Conservation (phyloP, 2,797 vertebrate species). For the Phyllotis vaccarum region DNA sequence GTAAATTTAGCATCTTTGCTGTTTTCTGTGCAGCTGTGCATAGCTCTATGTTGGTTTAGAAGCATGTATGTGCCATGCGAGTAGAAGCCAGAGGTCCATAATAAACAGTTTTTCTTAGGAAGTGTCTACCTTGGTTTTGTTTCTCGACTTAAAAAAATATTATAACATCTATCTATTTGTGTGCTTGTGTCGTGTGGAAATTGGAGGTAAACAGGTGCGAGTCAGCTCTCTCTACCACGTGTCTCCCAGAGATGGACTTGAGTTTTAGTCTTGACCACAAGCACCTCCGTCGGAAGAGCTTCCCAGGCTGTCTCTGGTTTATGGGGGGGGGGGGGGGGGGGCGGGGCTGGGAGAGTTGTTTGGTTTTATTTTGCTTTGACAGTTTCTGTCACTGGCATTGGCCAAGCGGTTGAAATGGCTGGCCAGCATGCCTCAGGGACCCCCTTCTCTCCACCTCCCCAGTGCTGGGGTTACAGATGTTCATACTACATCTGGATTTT, state of each 20-base stretch:
- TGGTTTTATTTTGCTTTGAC: not conserved
- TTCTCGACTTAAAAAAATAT: not conserved
- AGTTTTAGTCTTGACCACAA: not conserved
- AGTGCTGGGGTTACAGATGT: not conserved
- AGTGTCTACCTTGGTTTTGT: not conserved
- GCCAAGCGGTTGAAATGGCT: not conserved
- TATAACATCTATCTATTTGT: not conserved
- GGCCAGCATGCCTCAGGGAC: not conserved
- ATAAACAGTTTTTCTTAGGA: not conserved
- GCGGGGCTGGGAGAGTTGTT: not conserved
- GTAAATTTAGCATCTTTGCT: not conserved
- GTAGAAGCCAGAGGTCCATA: not conserved
- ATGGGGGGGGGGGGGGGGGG: no score
- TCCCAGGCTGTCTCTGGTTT: not conserved
- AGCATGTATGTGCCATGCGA: not conserved
- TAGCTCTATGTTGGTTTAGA: not conserved
- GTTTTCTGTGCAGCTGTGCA: not conserved
- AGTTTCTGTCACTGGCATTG: not conserved
- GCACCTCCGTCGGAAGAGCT: not conserved
- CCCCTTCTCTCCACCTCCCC: not conserved
- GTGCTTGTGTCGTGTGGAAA: not conserved
- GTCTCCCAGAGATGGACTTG: not conserved
- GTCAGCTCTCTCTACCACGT: no score
- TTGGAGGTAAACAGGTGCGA: not conserved
- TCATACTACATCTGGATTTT: not conserved